Conservation (phyloP, 2,113 vertebrate species). For the Protobothrops flavoviridis region DNA sequence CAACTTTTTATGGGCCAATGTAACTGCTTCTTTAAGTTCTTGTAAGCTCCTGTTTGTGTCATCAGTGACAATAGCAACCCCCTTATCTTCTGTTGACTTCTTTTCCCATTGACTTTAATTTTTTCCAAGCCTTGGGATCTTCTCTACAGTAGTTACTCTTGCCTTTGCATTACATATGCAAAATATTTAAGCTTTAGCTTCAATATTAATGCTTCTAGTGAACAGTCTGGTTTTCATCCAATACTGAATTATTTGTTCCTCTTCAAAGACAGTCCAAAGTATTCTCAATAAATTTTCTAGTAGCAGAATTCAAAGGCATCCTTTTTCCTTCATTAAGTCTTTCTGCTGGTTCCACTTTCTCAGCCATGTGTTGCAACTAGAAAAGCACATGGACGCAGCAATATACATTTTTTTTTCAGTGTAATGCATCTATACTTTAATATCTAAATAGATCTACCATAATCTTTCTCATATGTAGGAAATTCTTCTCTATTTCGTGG, state of each 20-base stretch:
- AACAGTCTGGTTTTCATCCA: background rate
- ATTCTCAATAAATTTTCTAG: background rate
- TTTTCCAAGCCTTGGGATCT: background rate
- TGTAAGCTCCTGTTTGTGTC: background rate
- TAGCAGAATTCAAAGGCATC: background rate
- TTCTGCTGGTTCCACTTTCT: background rate
- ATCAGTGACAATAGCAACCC: background rate
- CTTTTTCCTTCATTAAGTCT: background rate
- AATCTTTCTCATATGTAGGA: background rate
- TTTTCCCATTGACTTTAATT: background rate
- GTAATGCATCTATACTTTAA: background rate
- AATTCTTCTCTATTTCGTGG: background rate
- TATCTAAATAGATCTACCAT: background rate
- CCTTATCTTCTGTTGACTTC: background rate
- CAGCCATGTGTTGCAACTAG: background rate
- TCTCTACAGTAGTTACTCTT: background rate
- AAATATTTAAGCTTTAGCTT: background rate
- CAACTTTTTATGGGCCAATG: background rate
- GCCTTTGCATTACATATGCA: background rate
- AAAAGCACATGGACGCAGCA: background rate
- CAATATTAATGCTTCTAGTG: background rate
- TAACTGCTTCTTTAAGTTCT: background rate
- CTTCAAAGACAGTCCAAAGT: background rate
- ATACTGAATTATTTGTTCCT: background rate
- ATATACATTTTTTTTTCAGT: background rate